Conservation (phyloP, 2,113 vertebrate genomes). For the Chinchilla lanigera region DNA sequence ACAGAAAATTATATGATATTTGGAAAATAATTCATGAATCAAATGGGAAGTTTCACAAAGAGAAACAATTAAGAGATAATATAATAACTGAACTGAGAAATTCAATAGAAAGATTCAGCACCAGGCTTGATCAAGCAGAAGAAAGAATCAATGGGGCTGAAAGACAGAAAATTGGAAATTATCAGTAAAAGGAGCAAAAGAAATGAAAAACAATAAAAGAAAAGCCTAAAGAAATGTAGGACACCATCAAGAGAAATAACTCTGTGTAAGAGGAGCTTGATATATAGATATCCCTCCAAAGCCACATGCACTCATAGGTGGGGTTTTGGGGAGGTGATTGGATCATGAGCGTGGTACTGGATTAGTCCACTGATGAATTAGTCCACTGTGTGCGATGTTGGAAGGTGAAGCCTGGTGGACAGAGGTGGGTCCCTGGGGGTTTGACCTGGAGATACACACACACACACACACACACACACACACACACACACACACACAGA, state of each 20-base stretch:
- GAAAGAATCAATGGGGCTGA: background rate
- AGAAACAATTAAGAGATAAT: background rate
- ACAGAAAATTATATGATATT: background rate
- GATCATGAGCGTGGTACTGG: background rate
- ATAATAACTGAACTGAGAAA: background rate
- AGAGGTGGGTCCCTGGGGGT: background rate
- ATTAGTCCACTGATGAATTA: background rate
- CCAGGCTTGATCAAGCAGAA: background rate
- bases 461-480: no score
- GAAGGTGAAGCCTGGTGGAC: background rate
- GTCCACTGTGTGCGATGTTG: background rate
- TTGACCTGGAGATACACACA: background rate
- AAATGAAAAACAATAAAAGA: background rate
- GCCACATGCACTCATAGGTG: background rate
- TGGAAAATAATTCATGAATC: background rate
- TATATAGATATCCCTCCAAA: background rate
- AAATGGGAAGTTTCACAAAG: background rate
- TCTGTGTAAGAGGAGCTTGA: background rate
- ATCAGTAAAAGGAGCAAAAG: background rate
- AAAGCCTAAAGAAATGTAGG: background rate
- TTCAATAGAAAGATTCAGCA: background rate
- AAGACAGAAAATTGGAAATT: background rate
- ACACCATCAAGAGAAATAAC: background rate
- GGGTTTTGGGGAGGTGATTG: background rate
- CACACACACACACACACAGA: no score